Conservation (phyloP, 2,797 vertebrate species). For the Vireo griseus region DNA sequence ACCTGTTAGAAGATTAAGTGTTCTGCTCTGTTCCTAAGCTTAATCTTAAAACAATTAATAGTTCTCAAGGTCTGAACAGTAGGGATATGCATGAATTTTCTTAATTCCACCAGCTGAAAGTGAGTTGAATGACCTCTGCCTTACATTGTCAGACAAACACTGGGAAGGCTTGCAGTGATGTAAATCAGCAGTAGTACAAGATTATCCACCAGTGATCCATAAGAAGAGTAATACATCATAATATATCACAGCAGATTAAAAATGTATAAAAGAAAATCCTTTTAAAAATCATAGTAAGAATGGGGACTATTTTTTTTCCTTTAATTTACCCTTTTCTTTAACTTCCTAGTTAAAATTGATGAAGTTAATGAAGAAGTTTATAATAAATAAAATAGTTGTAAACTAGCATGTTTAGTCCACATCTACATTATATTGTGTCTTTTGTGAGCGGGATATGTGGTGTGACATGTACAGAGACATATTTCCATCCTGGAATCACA, state of each 20-base stretch:
- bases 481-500: not conserved
- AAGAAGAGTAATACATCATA: not conserved
- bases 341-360: not conserved
- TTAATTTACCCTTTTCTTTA: not conserved
- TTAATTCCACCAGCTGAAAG: conserved; percentile 10
- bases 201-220: not conserved
- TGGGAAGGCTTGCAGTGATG: not conserved
- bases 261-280: not conserved
- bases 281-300: not conserved
- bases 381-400: not conserved
- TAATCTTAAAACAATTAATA: conserved; percentile 47
- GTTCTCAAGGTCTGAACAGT: not conserved
- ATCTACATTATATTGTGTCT: not conserved
- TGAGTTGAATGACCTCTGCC: not conserved
- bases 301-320: not conserved
- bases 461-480: not conserved
- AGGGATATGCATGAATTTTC: conserved; percentile 17
- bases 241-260: not conserved
- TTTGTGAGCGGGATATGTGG: not conserved
- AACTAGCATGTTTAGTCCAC: not conserved
- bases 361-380: not conserved
- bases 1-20: conserved; percentile 48
- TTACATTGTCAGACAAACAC: not conserved
- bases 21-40: conserved; percentile 45
- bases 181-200: not conserved